A percentile compares a stretch with the other conserved stretches of the same genome.
These are phyloP conservation scores for Echinops telfairi DNA, from an alignment of 2,113 vertebrate species.

Conservation along the genomic window DNA sequence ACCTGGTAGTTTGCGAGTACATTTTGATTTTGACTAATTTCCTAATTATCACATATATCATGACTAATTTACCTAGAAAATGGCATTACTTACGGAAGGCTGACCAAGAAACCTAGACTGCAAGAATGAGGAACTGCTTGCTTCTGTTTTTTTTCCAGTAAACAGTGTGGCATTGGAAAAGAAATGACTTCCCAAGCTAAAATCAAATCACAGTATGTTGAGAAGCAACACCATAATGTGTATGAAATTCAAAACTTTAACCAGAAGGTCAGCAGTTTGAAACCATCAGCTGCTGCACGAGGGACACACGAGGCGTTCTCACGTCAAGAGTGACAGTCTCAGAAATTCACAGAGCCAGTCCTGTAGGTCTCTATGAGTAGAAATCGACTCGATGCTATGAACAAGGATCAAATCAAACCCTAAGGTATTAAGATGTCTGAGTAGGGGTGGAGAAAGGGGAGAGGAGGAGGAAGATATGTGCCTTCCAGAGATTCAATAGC, in stretches of 20 bases:
- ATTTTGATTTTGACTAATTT: too few relatives aligned
- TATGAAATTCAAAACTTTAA: conserved; percentile 26
- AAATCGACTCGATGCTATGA: too few relatives aligned
- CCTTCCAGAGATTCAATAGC: neutral
- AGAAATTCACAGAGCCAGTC: too few relatives aligned
- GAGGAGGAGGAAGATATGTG: neutral
- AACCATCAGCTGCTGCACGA: too few relatives aligned
- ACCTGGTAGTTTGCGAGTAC: too few relatives aligned
- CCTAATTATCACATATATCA: too few relatives aligned
- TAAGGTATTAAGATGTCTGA: neutral
- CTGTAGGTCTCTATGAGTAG: too few relatives aligned
- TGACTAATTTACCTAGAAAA: neutral
- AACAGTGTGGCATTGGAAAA: conserved; percentile 37
- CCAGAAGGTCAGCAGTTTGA: too few relatives aligned
- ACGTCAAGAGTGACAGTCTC: too few relatives aligned
- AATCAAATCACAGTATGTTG: conserved; percentile 43
- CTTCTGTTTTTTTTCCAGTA: conserved; percentile 22
- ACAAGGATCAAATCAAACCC: conserved; percentile 47
- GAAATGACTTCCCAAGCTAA: conserved; percentile 55
- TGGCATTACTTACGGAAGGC: conserved; percentile 13
- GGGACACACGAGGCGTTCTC: too few relatives aligned
- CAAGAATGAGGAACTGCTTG: neutral
- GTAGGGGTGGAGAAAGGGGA: neutral
- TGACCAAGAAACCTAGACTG: conserved; percentile 27
- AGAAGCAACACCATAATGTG: conserved; percentile 37